These are phyloP conservation scores for Drosophila maculinotata DNA, from an alignment of 2,888 invertebrate species.

Conservation along the genomic window DNA sequence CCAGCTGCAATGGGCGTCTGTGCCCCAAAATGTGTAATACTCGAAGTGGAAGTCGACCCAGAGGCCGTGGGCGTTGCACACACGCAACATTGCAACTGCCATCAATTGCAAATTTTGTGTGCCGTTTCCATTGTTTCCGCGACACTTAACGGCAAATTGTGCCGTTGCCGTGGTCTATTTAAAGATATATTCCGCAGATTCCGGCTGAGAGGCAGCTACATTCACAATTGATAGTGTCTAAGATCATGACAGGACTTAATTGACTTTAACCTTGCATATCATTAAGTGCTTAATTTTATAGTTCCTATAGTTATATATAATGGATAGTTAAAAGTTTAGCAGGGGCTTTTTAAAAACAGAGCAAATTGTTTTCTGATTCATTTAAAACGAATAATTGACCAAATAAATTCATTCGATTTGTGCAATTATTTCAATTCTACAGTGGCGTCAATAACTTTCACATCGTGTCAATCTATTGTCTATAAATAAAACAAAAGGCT, in stretches of 20 bases:
- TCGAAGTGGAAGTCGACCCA: neutral
- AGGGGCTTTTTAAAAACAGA: no score
- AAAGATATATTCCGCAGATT: slow-evolving; percentile 4
- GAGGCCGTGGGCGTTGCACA: slow-evolving; percentile 3
- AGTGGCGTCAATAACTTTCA: no score
- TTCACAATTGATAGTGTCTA: neutral
- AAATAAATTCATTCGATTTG: no score
- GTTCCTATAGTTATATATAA: no score
- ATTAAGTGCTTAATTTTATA: neutral
- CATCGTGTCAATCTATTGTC: no score
- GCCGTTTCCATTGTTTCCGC: slow-evolving; percentile 38
- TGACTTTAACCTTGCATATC: neutral
- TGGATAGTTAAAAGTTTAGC: no score
- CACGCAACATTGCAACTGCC: slow-evolving; percentile 12
- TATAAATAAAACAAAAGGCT: no score
- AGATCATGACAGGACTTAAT: neutral
- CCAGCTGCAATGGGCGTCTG: neutral
- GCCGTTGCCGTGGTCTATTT: slow-evolving; percentile 12
- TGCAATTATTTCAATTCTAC: no score
- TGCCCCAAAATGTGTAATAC: neutral
- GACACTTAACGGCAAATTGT: slow-evolving; percentile 30
- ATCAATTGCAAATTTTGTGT: slow-evolving; percentile 20
- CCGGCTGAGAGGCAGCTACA: neutral
- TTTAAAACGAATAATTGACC: no score
- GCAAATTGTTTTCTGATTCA: no score